Base-by-base conservation (phyloP, 2,888 invertebrate genomes). In the Nemotelus nigrinus region DNA sequence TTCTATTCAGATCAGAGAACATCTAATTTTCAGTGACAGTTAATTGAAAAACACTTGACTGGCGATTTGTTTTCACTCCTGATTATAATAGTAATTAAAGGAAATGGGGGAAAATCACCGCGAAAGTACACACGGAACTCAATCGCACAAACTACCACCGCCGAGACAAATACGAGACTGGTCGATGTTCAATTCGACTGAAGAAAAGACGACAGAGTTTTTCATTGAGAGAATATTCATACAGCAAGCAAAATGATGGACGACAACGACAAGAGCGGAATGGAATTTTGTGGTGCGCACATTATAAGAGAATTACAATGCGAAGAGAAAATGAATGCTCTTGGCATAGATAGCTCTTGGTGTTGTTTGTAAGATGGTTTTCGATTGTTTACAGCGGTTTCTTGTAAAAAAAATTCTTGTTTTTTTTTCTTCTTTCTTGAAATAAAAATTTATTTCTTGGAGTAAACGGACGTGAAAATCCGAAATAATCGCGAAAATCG, bases 91-190 rank as follows among this genome's bases (percentile, higher is more conserved):
- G n/a, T n/a, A 65, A 44, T 47, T 7, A n/a, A 44, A 43, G 45
- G 10, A 65, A 47, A 47, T 65, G 65, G 45, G 8, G 65, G 65
- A 65, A 65, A 63, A 65, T 41, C 25, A 25, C 50, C 65, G 65
- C 65, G 65, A 6, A 65, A 47, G 65, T 5, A 65, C 65, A 25
- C 43, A 65, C 43, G 44, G 47, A 47, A 39, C 41, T 7, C 8
- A 65, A 65, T 45, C 45, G n/a, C 2, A 45, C 65, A 47, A 65
- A 65, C 65, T 65, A 45, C 47, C 65, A 65, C 65, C 8, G n/a
- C n/a, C 65, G 65, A 65, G 45, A 65, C 65, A 47, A 45, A 65
- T 65, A 65, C 65, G 65, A 65, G 65, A 65, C 65, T 65, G 65
- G 45, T 44, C 65, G 65, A 44, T n/a, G 43, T 47, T 4, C 10